Conservation (phyloP, 2,113 vertebrate species). For the Menidia beryllina region DNA sequence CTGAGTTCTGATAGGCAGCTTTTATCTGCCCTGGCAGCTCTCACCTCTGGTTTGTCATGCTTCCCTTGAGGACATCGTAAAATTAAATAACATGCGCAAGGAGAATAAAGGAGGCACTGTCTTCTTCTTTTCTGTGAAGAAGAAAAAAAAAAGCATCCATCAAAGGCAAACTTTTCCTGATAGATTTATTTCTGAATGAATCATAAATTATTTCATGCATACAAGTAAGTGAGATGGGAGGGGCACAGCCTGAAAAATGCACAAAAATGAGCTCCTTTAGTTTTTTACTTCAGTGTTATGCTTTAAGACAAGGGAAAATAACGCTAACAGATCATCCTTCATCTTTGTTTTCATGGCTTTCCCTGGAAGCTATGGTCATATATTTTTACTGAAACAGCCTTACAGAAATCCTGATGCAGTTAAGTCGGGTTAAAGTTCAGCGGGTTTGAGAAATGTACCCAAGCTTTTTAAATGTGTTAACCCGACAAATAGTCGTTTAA, state of each 20-base stretch:
- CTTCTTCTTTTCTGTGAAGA: constrained; percentile 4
- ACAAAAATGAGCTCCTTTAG: background rate
- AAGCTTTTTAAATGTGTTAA: background rate
- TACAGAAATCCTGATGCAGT: background rate
- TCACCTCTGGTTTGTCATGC: constrained; percentile 21
- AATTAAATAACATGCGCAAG: constrained; percentile 33
- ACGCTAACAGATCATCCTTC: background rate
- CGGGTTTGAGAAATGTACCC: too few relatives aligned
- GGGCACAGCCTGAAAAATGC: background rate
- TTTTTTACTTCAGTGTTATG: background rate
- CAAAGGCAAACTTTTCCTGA: constrained; percentile 32
- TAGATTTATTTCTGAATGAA: constrained; percentile 38
- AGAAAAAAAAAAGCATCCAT: constrained; percentile 13
- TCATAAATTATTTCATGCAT: background rate
- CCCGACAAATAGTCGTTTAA: background rate
- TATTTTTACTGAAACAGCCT: background rate
- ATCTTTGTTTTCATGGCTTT: background rate
- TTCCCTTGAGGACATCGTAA: constrained; percentile 55
- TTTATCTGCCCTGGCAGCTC: constrained; percentile 38
- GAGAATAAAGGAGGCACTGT: constrained; percentile 35
- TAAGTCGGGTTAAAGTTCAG: background rate
- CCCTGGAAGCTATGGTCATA: background rate
- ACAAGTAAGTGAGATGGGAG: background rate
- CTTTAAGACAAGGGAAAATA: background rate
- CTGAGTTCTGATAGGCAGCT: constrained; percentile 35